A percentile compares a stretch with the other conserved stretches of the same genome.
phyloP scores from a whole-genome alignment of 1,140 invertebrate species.

The Nasonia vitripennis region DNA sequence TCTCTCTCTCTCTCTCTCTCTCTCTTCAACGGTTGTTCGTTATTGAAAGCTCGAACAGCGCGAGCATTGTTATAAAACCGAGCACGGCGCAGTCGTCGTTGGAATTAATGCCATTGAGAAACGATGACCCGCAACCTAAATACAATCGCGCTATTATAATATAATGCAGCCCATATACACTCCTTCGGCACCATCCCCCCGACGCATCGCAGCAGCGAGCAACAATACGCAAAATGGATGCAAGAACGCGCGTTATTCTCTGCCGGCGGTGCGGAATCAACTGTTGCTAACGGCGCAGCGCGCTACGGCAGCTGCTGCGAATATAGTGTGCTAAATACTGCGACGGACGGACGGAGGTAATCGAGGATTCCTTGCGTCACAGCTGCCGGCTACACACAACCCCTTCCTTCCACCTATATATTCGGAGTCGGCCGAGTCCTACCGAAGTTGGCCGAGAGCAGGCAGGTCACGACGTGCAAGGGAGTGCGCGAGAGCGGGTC shows the following conservation, averaged over 20 bases:
- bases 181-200: too few species aligned
- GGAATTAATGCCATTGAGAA: not conserved
- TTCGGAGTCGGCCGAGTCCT: not conserved
- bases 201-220: not conserved
- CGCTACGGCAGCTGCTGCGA: not conserved
- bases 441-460: slow-evolving; percentile 16
- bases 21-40: not conserved
- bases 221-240: not conserved
- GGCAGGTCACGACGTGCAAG: slow-evolving; percentile 29
- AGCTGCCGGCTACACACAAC: not conserved
- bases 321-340: slow-evolving; percentile 33
- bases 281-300: slow-evolving; percentile 40
- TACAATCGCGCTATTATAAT: too few species aligned
- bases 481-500: not conserved
- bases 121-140: not conserved
- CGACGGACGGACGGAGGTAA: slow-evolving; percentile 8
- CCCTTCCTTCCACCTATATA: not conserved
- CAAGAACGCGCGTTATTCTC: not conserved
- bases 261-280: not conserved
- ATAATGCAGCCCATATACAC: too few species aligned
- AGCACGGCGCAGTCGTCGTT: not conserved
- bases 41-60: not conserved
- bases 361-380: slow-evolving; percentile 27
- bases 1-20: not conserved
- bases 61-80: too few species aligned